Evolutionary conservation across 2,888 invertebrate species (phyloP), one percentile per base, ranked within the genome.

Genomic region (Lagria hirta): DNA sequence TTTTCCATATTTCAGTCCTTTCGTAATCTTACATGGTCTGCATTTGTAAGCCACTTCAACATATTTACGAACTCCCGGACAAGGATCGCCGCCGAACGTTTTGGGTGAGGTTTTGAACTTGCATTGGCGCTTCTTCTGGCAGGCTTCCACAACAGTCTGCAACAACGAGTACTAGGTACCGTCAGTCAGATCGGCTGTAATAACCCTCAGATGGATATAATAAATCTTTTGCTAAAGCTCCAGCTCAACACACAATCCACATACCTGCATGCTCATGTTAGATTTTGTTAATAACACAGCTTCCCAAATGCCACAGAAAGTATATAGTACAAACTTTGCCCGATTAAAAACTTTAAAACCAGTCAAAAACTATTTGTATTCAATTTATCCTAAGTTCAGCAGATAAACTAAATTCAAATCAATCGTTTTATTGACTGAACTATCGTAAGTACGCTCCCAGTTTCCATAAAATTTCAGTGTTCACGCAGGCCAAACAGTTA

Each of bases 41-140:
- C 97, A 97, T 75, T 95, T 95, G 77, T 93, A 97, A 60, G 91
- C 91, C 53, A 96, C 91, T 76, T 95, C 93, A 55, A 95, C 88
- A 76, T 92, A 95, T 73, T 96, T 94, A 53, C 88, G 79, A 45
- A 89, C 84, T 12, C 87, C 86, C 6, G 94, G 94, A 69, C 96
- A 97, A 0, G 95, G 94, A 75, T 97, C 95, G 26, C 84, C 84
- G 13, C 88, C 88, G 65, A 92, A 89, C 29, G 88, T 87, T 67
- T 85, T 83, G n/a, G 92, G 86, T 62, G 85, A 86, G 36, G 93
- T 91, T 68, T 87, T 84, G 70, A 97, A 87, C 69, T 88, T 88
- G 76, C 97, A 97, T 67, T 87, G 86, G 26, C 88, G 76, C 72
- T 91, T 89, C 78, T 94, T 93, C 74, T 95, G 91, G 73, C 97